Base-by-base conservation (phyloP, 2,888 invertebrate genomes). In the Marasmarcha lunaedactyla region DNA sequence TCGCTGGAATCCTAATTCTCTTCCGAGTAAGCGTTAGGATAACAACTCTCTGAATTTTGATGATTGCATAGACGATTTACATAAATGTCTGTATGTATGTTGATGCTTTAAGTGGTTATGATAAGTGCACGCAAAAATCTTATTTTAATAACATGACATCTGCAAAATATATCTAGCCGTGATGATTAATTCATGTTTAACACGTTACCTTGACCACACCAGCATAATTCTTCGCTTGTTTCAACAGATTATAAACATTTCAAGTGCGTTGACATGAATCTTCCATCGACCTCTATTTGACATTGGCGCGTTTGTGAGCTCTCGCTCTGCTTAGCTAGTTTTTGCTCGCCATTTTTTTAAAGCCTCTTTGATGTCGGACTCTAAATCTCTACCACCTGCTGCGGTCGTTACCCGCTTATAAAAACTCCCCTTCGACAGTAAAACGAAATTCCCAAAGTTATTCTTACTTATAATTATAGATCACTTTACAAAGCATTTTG, bases 371-470 rank as follows among this genome's bases (percentile, higher is more conserved):
- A 63, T 66, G 66, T 65, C 66, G 65, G 67, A 64, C 64, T 68
- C 63, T 20, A 35, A 69, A 71, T 72, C 64, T 68, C 55, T 69
- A 69, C 74, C 81, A 81, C 81, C 81, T 83, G 81, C 79, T 71
- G 63, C 70, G 78, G 73, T 79, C 76, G 77, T 77, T 77, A 70
- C 72, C 73, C 73, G 64, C 56, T 60, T 60, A 71, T 61, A 76
- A 79, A 79, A 79, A 72, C 71, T 71, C 72, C 79, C 74, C 76
- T 68, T 26, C 39, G 40, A 46, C 38, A 52, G 67, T 74, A 74
- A 77, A 79, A 71, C 73, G 76, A 76, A 64, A 71, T 71, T 71
- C 74, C 71, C 71, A 66, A 76, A 74, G 67, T 73, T 74, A 79
- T 79, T 79, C 71, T 72, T 71, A 69, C 69, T 77, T 73, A 76